These are phyloP conservation scores for Clanis bilineata DNA, from an alignment of 2,888 invertebrate species.

Conservation along the genomic window DNA sequence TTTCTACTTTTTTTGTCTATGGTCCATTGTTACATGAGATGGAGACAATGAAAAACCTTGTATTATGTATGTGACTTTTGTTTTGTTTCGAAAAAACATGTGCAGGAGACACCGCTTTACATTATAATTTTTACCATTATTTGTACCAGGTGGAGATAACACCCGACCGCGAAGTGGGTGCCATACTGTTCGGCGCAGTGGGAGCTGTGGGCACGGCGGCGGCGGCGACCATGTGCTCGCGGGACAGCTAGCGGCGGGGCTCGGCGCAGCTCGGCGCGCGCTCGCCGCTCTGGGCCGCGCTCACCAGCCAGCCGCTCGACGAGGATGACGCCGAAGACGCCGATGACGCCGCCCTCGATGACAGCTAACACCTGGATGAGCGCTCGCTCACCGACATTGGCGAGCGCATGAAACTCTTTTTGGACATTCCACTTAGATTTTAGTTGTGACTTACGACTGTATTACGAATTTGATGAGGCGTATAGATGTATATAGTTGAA, in stretches of 20 bases:
- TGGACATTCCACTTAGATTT: constrained; percentile 83
- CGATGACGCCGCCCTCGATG: constrained; percentile 48
- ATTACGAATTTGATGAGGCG: neutral
- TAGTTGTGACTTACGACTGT: constrained; percentile 33
- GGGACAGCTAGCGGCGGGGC: constrained; percentile 83
- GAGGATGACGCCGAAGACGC: constrained; percentile 65
- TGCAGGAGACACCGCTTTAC: no score
- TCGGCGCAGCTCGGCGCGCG: constrained; percentile 74
- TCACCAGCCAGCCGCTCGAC: constrained; percentile 86
- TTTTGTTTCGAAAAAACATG: no score
- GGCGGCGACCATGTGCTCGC: constrained; percentile 57
- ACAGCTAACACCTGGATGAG: constrained; percentile 83
- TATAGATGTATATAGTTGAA: no score
- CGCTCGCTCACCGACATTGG: constrained; percentile 80
- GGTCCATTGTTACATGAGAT: no score
- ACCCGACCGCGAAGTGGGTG: constrained; percentile 76
- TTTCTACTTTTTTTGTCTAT: no score
- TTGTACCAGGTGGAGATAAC: constrained; percentile 68
- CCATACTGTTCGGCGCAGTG: constrained; percentile 62
- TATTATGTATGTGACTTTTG: no score
- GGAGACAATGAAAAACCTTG: no score
- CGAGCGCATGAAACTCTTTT: constrained; percentile 79
- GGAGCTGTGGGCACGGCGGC: constrained; percentile 70
- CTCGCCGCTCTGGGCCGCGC: constrained; percentile 91
- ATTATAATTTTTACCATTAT: neutral